Conservation (phyloP, 2,888 invertebrate genomes). For the Sinentomon sp. region DNA sequence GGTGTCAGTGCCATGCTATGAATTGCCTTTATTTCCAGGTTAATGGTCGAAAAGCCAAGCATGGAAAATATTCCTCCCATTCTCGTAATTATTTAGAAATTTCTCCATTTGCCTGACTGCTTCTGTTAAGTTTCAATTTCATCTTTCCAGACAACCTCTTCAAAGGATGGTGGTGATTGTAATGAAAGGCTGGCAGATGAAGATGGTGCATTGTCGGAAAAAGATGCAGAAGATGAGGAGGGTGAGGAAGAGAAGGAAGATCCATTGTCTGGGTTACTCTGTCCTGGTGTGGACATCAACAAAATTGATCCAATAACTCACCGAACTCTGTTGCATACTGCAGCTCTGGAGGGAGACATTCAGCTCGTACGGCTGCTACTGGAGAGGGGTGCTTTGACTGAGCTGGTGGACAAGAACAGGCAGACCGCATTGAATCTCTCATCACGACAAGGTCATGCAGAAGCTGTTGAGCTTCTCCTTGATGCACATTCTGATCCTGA, state of each 20-base stretch:
- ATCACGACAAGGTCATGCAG: conserved; percentile 43
- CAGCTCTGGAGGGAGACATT: conserved; percentile 45
- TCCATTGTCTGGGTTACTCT: conserved; percentile 22
- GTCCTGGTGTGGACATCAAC: conserved; percentile 24
- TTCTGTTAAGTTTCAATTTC: no score
- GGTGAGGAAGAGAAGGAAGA: conserved; percentile 18
- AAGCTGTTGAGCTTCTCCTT: conserved; percentile 30
- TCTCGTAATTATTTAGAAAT: no score
- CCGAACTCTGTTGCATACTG: conserved; percentile 41
- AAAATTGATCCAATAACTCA: conserved; percentile 30
- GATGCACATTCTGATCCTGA: conserved; percentile 38
- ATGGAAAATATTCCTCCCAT: no score
- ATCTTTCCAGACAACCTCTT: no score
- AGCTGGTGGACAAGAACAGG: conserved; percentile 27
- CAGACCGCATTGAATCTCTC: conserved; percentile 67
- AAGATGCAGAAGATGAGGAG: conserved; percentile 21
- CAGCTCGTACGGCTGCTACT: conserved; percentile 34
- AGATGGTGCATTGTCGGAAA: no score
- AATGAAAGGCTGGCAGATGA: no score
- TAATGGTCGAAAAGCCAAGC: no score
- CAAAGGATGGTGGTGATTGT: no score
- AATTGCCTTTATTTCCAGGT: no score
- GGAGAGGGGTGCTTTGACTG: conserved; percentile 20
- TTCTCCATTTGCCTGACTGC: no score
- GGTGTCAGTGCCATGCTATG: no score